Conservation (phyloP, 2,113 vertebrate genomes). For the Solea solea region DNA sequence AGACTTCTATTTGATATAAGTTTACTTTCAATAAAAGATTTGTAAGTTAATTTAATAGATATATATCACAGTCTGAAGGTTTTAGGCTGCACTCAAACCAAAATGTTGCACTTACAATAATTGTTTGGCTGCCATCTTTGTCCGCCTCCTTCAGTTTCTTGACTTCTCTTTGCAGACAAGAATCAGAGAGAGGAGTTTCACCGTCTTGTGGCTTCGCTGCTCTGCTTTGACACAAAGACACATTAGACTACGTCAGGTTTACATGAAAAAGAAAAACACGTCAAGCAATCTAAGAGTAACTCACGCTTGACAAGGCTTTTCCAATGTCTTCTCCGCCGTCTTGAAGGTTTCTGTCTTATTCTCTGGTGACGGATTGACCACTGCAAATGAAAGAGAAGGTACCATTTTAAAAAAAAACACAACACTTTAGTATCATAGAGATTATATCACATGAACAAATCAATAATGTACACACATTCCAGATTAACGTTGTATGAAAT, state of each 20-base stretch:
- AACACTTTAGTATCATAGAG: too few species aligned
- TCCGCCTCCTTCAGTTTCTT: constrained; percentile 86
- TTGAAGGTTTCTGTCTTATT: constrained; percentile 20
- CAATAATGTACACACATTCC: not conserved
- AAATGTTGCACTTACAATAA: constrained; percentile 83
- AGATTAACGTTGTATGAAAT: too few species aligned
- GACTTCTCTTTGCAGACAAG: constrained; percentile 86
- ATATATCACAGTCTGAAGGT: too few species aligned
- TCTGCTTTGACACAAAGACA: constrained; percentile 48
- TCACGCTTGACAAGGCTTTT: constrained; percentile 54
- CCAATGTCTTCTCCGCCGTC: constrained; percentile 11
- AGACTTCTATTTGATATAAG: not conserved
- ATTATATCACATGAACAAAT: not conserved
- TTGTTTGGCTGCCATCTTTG: constrained; percentile 87
- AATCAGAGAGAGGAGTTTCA: constrained; percentile 79
- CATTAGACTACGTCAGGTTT: constrained; percentile 22
- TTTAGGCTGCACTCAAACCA: too few species aligned
- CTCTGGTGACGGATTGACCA: constrained; percentile 26
- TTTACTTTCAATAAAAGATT: too few species aligned
- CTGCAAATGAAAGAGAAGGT: constrained; percentile 27
- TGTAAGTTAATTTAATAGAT: too few species aligned
- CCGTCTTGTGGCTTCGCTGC: constrained; percentile 53
- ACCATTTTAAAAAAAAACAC: too few species aligned
- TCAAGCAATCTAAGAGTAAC: constrained; percentile 27
- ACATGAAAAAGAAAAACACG: constrained; percentile 13